Percentiles rank a stretch among this genome's conserved stretches.
phyloP scores from a whole-genome alignment of 2,888 invertebrate genomes.

The Chrysotoxum bicinctum region DNA sequence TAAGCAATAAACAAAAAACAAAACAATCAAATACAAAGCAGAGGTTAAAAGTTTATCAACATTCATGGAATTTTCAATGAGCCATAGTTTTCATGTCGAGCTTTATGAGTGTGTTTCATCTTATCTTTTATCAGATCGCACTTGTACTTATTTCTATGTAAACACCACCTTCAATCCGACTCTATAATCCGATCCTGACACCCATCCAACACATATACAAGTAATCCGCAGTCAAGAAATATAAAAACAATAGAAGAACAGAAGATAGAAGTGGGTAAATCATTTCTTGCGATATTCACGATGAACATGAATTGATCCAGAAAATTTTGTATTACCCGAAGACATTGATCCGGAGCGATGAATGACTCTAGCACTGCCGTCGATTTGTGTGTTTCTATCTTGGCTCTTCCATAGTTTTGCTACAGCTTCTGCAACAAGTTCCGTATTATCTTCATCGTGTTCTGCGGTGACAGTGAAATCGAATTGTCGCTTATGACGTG shows the following conservation, averaged over 20 bases:
- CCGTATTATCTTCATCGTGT: slow-evolving; percentile 80
- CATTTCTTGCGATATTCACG: slow-evolving; percentile 78
- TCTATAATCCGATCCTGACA: slow-evolving; percentile 59
- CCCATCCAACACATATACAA: slow-evolving; percentile 5
- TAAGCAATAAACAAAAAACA: not conserved
- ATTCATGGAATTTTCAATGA: slow-evolving; percentile 39
- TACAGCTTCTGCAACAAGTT: slow-evolving; percentile 79
- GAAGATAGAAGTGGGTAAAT: slow-evolving; percentile 3
- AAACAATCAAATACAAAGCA: slow-evolving; percentile 7
- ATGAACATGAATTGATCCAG: slow-evolving; percentile 79
- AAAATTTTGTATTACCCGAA: slow-evolving; percentile 80
- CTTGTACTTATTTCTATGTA: slow-evolving; percentile 40
- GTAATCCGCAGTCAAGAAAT: not conserved
- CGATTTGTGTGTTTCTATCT: slow-evolving; percentile 79
- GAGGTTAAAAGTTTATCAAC: slow-evolving; percentile 63
- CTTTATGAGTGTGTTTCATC: not conserved
- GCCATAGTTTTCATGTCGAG: not conserved
- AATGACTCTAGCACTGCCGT: slow-evolving; percentile 79
- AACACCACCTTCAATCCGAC: slow-evolving; percentile 59
- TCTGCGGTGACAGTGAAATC: slow-evolving; percentile 80
- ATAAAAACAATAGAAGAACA: not conserved
- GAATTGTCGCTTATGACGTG: slow-evolving; percentile 78
- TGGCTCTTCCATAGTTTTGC: slow-evolving; percentile 80
- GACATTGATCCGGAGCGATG: slow-evolving; percentile 77
- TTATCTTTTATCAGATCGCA: slow-evolving; percentile 1